These are phyloP conservation scores for Chaetophractus vellerosus DNA, from an alignment of 2,797 vertebrate species.

Conservation along the genomic window DNA sequence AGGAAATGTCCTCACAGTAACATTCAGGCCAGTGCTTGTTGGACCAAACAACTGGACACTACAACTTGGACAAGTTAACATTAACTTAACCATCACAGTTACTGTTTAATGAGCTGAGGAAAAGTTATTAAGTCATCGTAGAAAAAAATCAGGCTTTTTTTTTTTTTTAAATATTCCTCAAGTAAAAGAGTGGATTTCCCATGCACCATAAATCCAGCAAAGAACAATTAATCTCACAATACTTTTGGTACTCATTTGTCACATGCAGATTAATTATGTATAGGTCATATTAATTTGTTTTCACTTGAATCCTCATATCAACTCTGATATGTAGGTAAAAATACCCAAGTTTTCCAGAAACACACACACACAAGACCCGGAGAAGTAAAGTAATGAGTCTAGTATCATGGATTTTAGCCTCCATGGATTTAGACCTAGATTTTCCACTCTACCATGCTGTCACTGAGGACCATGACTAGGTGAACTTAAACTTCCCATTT, in stretches of 20 bases:
- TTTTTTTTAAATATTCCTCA: neutral
- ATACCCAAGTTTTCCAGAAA: constrained; percentile 13
- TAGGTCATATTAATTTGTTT: neutral
- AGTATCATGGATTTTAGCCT: neutral
- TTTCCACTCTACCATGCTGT: neutral
- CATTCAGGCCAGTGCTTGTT: too few species aligned
- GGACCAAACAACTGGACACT: too few species aligned
- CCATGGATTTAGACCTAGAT: neutral
- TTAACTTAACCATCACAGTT: neutral
- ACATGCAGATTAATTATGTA: neutral
- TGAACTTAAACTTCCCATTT: neutral
- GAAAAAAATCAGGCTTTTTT: neutral
- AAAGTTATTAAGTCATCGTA: neutral
- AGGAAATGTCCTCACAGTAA: too few species aligned
- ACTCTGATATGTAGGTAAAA: constrained; percentile 2
- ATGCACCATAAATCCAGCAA: neutral
- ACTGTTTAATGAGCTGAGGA: neutral
- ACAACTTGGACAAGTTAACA: too few species aligned
- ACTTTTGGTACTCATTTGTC: neutral
- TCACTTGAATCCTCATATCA: neutral
- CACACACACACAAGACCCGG: neutral
- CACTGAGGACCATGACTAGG: neutral
- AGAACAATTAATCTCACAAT: neutral
- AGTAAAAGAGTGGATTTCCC: neutral
- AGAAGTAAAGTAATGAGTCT: neutral